Conservation (phyloP, 30 jellyfish, hydroid and myxozoan genomes). For the Aurelia aurita region DNA sequence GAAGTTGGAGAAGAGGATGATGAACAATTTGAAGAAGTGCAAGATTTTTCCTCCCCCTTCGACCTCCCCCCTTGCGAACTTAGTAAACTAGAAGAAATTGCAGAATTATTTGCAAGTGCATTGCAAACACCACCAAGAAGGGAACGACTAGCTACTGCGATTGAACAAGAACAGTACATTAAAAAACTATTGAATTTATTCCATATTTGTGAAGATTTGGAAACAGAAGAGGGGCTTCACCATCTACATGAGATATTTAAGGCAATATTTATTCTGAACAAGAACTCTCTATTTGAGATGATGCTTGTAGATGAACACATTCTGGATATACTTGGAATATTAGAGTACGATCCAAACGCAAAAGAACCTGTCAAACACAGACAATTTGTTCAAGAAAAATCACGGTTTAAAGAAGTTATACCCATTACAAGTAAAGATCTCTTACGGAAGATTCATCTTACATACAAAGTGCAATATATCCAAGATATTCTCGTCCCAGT, state of each 20-base stretch:
- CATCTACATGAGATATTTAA: conserved; percentile 88
- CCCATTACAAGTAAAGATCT: conserved; percentile 91
- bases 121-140: conserved; percentile 75
- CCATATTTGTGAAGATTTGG: conserved; percentile 97
- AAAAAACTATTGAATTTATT: conserved; percentile 85
- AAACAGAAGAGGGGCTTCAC: conserved; percentile 91
- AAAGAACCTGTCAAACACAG: conserved; percentile 85
- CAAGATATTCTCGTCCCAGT: conserved; percentile 95
- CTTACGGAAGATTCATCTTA: conserved; percentile 81
- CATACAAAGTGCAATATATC: conserved; percentile 92
- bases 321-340: conserved; percentile 91
- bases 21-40: conserved; percentile 86
- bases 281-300: conserved; percentile 84
- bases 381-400: conserved; percentile 77
- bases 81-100: conserved; percentile 79
- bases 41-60: conserved; percentile 81
- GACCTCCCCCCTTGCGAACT: conserved; percentile 94
- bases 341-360: conserved; percentile 92
- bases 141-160: conserved; percentile 81
- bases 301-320: conserved; percentile 86
- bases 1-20: conserved; percentile 89
- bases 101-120: conserved; percentile 82
- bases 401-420: conserved; percentile 86
- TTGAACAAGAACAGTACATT: conserved; percentile 86
- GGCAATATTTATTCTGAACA: conserved; percentile 85